These are phyloP conservation scores for Lagocephalus sceleratus DNA, from an alignment of 2,797 vertebrate species.

Conservation along the genomic window DNA sequence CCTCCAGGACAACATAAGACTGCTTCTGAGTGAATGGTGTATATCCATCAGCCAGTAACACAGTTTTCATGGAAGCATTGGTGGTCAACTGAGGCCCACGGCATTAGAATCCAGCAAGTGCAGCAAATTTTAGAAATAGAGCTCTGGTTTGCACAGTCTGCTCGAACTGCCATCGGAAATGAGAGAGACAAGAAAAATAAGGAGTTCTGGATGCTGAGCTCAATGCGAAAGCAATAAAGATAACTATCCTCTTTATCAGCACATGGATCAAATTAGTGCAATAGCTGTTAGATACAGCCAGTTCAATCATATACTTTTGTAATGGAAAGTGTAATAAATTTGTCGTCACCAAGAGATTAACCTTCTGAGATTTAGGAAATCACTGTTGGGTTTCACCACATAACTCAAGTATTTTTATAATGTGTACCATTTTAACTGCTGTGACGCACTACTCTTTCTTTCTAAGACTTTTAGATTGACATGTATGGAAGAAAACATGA, in stretches of 20 bases:
- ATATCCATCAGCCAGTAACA: slow-evolving; percentile 18
- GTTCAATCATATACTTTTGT: slow-evolving; percentile 27
- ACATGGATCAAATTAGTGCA: slow-evolving; percentile 40
- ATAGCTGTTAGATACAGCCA: slow-evolving; percentile 24
- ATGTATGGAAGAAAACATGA: no score
- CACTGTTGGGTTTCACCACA: not conserved
- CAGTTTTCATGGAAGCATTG: slow-evolving; percentile 4
- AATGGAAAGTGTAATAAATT: slow-evolving; percentile 44
- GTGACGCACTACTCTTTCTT: no score
- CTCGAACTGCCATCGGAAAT: slow-evolving; percentile 37
- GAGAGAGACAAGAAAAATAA: slow-evolving; percentile 11
- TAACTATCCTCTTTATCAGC: slow-evolving; percentile 44
- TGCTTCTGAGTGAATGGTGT: not conserved
- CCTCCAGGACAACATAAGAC: slow-evolving; percentile 4
- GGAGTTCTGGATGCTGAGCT: slow-evolving; percentile 15
- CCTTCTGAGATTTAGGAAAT: not conserved
- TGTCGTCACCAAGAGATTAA: not conserved
- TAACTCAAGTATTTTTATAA: not conserved
- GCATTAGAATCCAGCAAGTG: slow-evolving; percentile 27
- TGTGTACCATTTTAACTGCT: no score
- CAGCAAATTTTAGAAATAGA: slow-evolving; percentile 16
- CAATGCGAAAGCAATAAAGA: slow-evolving; percentile 46
- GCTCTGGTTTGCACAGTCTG: slow-evolving; percentile 10
- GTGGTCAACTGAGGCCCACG: slow-evolving; percentile 23
- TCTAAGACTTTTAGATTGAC: no score